Evolutionary conservation across 2,888 invertebrate species (phyloP).

Genomic region (Agrotis clavis): DNA sequence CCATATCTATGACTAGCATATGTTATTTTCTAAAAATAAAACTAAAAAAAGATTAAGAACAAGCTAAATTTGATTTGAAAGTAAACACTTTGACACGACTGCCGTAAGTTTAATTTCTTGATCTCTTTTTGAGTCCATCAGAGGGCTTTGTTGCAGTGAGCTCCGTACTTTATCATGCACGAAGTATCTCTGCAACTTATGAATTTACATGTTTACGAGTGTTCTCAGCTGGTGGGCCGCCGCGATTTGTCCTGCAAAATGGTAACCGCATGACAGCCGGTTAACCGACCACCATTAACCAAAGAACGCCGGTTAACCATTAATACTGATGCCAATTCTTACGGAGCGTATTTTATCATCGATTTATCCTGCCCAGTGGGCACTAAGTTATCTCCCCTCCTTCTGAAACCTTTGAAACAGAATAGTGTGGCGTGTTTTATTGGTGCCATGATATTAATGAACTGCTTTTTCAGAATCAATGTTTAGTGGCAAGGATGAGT

Average conservation of each 20-base stretch:
- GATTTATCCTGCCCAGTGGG: conserved; percentile 77
- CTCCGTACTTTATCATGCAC: conserved; percentile 74
- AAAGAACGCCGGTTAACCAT: conserved; percentile 74
- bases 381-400: conserved; percentile 80
- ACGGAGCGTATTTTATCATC: conserved; percentile 78
- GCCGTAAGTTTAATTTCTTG: conserved; percentile 33
- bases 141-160: conserved; percentile 56
- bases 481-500: conserved; percentile 25
- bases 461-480: conserved; percentile 58
- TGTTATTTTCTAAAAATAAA: not conserved
- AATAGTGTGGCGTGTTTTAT: conserved; percentile 78
- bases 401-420: conserved; percentile 79
- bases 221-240: conserved; percentile 85
- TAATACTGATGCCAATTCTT: conserved; percentile 75
- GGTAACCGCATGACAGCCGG: conserved; percentile 83
- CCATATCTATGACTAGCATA: not conserved
- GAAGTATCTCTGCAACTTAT: conserved; percentile 78
- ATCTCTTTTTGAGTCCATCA: conserved; percentile 53
- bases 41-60: not conserved
- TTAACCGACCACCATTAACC: conserved; percentile 84
- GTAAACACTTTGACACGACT: conserved; percentile 20
- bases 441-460: conserved; percentile 67
- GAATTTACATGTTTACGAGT: conserved; percentile 87
- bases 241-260: conserved; percentile 85
- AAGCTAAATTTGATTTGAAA: not conserved